phyloP scores from a whole-genome alignment of 2,113 vertebrate species.

The Nycticebus coucang region DNA sequence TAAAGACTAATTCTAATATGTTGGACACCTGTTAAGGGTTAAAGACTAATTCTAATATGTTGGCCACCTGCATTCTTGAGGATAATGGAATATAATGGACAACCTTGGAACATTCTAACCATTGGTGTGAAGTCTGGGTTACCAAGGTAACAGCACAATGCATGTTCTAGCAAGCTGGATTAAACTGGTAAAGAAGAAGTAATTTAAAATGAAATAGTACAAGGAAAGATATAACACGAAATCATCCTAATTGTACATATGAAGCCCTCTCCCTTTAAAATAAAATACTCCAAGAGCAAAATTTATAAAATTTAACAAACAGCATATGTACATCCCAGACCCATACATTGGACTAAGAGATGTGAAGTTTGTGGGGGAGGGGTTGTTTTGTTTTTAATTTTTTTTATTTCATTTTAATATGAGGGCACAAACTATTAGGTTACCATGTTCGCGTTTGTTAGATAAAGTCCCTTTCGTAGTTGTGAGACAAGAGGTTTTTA shows the following conservation, averaged over 20 bases:
- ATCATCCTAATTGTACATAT: conserved; percentile 8
- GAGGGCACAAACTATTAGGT: no score
- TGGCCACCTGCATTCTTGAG: conserved; percentile 46
- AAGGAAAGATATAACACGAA: conserved; percentile 31
- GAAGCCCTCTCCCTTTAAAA: conserved; percentile 31
- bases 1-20: conserved; percentile 43
- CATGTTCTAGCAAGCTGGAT: conserved; percentile 34
- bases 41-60: conserved; percentile 36
- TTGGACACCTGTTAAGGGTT: conserved; percentile 32
- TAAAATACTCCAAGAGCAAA: conserved; percentile 42
- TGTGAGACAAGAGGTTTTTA: neutral
- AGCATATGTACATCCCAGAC: neutral
- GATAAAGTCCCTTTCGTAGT: no score
- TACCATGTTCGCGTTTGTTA: no score
- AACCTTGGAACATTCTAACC: conserved; percentile 63
- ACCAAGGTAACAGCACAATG: conserved; percentile 72
- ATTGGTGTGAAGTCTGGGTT: conserved; percentile 52
- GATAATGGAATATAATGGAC: conserved; percentile 61
- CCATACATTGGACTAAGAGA: neutral
- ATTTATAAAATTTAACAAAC: conserved; percentile 33
- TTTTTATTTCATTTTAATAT: no score
- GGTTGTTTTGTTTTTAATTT: no score
- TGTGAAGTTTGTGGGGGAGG: neutral
- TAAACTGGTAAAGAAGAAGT: conserved; percentile 50
- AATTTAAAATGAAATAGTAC: conserved; percentile 66